Base-by-base conservation (phyloP, 2,888 invertebrate genomes). In the Dugesia japonica region DNA sequence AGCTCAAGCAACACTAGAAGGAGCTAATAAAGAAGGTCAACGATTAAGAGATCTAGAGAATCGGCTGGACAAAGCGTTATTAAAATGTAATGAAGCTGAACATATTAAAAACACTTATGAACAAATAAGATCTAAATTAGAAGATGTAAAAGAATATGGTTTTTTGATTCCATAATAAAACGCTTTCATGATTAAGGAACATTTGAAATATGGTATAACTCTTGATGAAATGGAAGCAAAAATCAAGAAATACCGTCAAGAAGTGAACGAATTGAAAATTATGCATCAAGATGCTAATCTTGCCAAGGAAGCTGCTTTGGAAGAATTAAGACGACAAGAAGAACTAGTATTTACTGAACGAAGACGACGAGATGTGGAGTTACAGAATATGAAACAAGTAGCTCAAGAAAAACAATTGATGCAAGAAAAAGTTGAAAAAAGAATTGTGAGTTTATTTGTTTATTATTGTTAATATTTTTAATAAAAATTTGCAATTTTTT, bases 321-420 rank as follows among this genome's bases (percentile, higher is more conserved):
- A 80, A 38, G 83, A 84, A 74, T 80, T 84, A 28, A 78, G 81
- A 15, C 81, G 81, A 27, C 82, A 83, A 75, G 84, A 85, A 79
- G 82, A 82, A 72, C 81, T 82, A 17, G 82, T 84, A 20, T 82
- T 82, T 73, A 79, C 81, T 0, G 84, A 84, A 77, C 81, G 83
- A 28, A 83, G 83, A 78, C 81, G 82, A 80, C 79, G 84, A 42
- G 85, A 85, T 78, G 79, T 83, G 26, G 84, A 84, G 77, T 80
- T 85, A 27, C 81, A 82, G 76, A 81, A 82, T 79, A 83, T 84
- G 81, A 83, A 83, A 80, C 84, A 84, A 78, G 83, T 84, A 76
- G 84, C 84, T 20, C 84, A 85, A 72, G 84, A 84, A 78, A 84
- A 84, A 80, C 83, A 83, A 76, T 81, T 83, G 80, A 82, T 82